These are phyloP conservation scores for Serrognathus titanus DNA, from an alignment of 2,888 invertebrate species.

Conservation along the genomic window DNA sequence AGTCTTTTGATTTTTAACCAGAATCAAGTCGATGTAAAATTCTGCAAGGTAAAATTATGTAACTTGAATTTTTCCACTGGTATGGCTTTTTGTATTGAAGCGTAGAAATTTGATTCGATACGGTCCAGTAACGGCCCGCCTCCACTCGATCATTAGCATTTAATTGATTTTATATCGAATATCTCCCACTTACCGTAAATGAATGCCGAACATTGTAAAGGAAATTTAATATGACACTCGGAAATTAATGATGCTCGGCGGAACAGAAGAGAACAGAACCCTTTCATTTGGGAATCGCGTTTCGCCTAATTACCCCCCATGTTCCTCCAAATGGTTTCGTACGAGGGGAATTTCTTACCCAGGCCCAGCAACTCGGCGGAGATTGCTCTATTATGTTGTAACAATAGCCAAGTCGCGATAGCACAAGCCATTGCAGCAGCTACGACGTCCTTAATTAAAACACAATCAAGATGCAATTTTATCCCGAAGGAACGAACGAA, in stretches of 20 bases:
- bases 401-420: constrained; percentile 26
- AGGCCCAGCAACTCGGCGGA: constrained; percentile 15
- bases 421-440: constrained; percentile 20
- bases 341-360: constrained; percentile 27
- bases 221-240: constrained; percentile 34
- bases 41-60: no score
- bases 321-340: constrained; percentile 25
- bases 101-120: background rate
- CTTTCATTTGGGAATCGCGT: constrained; percentile 28
- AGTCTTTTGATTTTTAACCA: no score
- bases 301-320: constrained; percentile 33
- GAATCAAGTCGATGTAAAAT: no score
- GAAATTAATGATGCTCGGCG: constrained; percentile 33
- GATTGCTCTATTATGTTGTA: constrained; percentile 31
- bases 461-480: constrained; percentile 24
- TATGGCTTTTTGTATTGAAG: background rate
- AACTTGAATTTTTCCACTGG: no score
- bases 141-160: background rate
- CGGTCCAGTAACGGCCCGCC: background rate
- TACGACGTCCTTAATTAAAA: constrained; percentile 24
- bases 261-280: constrained; percentile 27
- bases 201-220: constrained; percentile 21
- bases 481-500: background rate
- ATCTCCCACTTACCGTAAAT: constrained; percentile 13
- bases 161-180: constrained; percentile 13